These are phyloP conservation scores for Pterophyllum scalare DNA, from an alignment of 2,113 vertebrate species.

Conservation along the genomic window DNA sequence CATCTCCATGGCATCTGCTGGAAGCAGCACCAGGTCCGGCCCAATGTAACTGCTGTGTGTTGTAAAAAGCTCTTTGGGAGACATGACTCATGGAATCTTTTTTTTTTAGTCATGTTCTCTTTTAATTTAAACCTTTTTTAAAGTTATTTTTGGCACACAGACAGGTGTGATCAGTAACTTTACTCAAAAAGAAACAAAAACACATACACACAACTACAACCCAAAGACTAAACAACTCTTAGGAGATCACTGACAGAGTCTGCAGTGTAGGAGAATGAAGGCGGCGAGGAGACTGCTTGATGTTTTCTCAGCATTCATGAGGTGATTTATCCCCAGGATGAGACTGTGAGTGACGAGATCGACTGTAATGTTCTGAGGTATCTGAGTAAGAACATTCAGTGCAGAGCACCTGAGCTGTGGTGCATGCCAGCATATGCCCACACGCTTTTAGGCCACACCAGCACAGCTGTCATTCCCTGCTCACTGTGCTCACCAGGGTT, in stretches of 20 bases:
- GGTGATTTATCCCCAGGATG: neutral
- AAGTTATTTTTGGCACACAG: neutral
- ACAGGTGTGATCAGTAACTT: no score
- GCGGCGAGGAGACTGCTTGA: neutral
- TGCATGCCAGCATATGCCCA: neutral
- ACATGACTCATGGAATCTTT: no score
- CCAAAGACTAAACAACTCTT: neutral
- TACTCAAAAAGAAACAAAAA: no score
- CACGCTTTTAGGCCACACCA: neutral
- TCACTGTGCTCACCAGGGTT: neutral
- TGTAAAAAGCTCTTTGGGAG: no score
- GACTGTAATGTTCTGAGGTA: neutral
- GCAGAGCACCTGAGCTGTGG: neutral
- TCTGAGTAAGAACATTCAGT: neutral
- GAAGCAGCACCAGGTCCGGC: no score
- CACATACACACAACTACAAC: neutral
- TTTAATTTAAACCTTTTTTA: neutral
- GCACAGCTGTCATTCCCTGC: neutral
- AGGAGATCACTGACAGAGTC: no score
- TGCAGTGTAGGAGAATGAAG: rapidly evolving
- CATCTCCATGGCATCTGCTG: no score
- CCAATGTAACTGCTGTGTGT: no score
- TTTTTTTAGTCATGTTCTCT: neutral
- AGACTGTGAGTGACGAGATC: neutral
- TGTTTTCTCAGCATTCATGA: neutral